A percentile compares a stretch with the other conserved stretches of the same genome.
phyloP scores from a whole-genome alignment of 2,113 vertebrate species.

The Cottus gobio region DNA sequence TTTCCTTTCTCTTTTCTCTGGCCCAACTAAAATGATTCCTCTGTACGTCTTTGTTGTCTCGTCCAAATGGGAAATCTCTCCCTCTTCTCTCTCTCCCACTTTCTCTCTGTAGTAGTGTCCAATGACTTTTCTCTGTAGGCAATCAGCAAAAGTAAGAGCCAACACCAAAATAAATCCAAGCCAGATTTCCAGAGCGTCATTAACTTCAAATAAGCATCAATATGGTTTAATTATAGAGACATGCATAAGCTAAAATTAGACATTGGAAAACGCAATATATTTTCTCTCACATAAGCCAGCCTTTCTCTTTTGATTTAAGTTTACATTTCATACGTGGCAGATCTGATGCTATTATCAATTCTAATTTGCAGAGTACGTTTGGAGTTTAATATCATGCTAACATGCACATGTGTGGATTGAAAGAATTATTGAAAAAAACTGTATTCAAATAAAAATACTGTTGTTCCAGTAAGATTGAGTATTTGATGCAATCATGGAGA shows the following conservation, averaged over 20 bases:
- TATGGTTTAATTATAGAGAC: constrained; percentile 38
- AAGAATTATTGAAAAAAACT: too few relatives aligned
- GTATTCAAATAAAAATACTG: neutral
- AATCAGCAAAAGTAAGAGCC: constrained; percentile 4
- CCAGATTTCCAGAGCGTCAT: constrained; percentile 39
- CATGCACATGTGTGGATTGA: neutral
- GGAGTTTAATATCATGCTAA: neutral
- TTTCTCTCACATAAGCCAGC: neutral
- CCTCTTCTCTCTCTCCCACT: constrained; percentile 10
- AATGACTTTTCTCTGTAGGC: constrained; percentile 24
- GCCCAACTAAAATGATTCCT: constrained; percentile 13
- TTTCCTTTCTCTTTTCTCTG: constrained; percentile 9
- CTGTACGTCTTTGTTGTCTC: constrained; percentile 28
- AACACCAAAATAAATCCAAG: constrained; percentile 46
- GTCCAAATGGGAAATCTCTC: constrained; percentile 11
- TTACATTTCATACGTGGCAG: neutral
- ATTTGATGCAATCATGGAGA: neutral
- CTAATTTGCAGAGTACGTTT: too few relatives aligned
- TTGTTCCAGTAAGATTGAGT: neutral
- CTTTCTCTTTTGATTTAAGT: neutral
- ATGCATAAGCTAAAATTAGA: constrained; percentile 31
- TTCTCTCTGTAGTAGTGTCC: constrained; percentile 23
- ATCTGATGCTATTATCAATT: too few relatives aligned
- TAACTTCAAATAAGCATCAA: constrained; percentile 46
- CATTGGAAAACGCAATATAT: neutral